Evolutionary conservation across 2,888 invertebrate genomes (phyloP).

Genomic region (Rosalia funebris): DNA sequence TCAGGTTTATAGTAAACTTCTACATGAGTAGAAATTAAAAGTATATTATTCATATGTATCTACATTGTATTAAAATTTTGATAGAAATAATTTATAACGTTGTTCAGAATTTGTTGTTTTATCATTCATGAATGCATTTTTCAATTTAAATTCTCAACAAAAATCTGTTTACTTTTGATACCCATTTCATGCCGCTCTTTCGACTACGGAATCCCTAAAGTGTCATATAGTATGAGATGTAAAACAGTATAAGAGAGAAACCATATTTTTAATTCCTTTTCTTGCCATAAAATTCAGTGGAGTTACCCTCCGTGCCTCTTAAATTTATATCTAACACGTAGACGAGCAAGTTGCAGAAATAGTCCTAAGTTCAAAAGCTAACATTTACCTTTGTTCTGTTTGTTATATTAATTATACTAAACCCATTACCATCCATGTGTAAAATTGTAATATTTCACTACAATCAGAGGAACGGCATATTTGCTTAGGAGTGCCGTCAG

Average conservation of each 20-base stretch:
- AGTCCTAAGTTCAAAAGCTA: conserved; percentile 14
- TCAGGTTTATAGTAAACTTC: no score
- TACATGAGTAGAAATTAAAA: no score
- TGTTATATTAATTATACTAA: conserved; percentile 16
- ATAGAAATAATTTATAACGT: no score
- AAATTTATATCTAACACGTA: conserved; percentile 13
- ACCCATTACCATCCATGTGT: conserved; percentile 22
- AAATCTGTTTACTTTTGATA: no score
- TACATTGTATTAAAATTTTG: no score
- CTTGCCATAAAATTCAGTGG: conserved; percentile 13
- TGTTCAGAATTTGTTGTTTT: no score
- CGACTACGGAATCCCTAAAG: not conserved
- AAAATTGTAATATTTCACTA: conserved; percentile 27
- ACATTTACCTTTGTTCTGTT: conserved; percentile 24
- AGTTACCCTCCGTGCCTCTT: conserved; percentile 7
- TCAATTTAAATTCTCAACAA: no score
- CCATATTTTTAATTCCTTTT: conserved; percentile 18
- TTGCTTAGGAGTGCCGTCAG: conserved; percentile 17
- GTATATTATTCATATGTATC: no score
- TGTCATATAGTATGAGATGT: not conserved
- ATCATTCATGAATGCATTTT: no score
- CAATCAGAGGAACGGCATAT: conserved; percentile 11
- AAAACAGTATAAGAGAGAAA: conserved; percentile 5
- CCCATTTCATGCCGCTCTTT: not conserved
- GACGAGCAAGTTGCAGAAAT: not conserved